Percentiles rank a stretch among this genome's conserved stretches.
These are phyloP conservation scores for Limenitis camilla DNA, from an alignment of 2,888 invertebrate genomes.

Conservation along the genomic window DNA sequence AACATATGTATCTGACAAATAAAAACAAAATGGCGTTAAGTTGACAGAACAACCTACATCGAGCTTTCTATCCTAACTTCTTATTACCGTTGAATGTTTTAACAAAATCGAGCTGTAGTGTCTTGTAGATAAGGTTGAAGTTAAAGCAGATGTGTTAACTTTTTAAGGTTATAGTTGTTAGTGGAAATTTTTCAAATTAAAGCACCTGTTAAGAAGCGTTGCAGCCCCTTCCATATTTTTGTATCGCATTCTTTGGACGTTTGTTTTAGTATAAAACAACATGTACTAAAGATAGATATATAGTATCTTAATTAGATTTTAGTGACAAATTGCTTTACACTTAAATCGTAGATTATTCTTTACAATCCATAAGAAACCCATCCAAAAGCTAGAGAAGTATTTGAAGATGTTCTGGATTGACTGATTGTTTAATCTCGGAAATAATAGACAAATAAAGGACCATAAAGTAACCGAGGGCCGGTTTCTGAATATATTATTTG, in stretches of 20 bases:
- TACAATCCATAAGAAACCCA: too few species aligned
- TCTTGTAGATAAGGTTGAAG: neutral
- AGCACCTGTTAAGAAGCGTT: slow-evolving; percentile 63
- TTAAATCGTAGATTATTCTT: too few species aligned
- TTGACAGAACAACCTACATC: slow-evolving; percentile 43
- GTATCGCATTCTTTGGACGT: slow-evolving; percentile 52
- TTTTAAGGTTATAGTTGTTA: neutral
- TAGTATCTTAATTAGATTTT: too few species aligned
- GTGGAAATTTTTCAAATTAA: slow-evolving; percentile 24
- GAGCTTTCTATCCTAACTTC: slow-evolving; percentile 13
- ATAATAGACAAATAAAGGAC: too few species aligned
- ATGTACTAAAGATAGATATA: too few species aligned
- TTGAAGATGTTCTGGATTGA: too few species aligned
- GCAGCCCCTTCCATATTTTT: slow-evolving; percentile 65
- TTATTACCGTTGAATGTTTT: neutral
- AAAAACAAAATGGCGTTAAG: slow-evolving; percentile 69
- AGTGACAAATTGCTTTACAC: too few species aligned
- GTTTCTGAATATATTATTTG: too few species aligned
- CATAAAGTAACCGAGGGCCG: too few species aligned
- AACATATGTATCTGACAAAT: slow-evolving; percentile 58
- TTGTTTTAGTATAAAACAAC: neutral
- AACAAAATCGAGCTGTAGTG: neutral
- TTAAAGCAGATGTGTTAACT: neutral
- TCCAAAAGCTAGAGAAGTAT: too few species aligned
- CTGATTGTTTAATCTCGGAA: too few species aligned